Base-by-base conservation (phyloP, 1,140 invertebrate species). In the Mactra quadrangularis region DNA sequence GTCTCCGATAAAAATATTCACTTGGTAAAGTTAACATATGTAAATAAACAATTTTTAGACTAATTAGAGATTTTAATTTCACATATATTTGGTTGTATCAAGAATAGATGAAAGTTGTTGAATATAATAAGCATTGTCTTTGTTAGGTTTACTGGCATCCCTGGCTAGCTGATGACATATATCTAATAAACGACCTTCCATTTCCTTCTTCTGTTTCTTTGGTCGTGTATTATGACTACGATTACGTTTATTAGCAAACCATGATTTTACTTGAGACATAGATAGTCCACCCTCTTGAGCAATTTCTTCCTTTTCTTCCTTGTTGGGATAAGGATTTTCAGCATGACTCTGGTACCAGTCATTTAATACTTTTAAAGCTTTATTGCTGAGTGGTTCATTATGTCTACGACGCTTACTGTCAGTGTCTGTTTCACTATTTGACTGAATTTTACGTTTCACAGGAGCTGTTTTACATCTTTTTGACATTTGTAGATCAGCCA, bases 241-340 rank as follows among this genome's bases (percentile, higher is more conserved):
- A 74, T 92, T 92, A 45, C 91, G 86, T 82, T 91, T 91, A 81
- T 92, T 92, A 3, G 91, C 89, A 77, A 92, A 92, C 91, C 91
- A 92, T 2, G 90, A 91, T 78, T 91, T 92, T 17, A 92, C 91
- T 82, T 92, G 89, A 33, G 87, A 86, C 0, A 90, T 81, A 31
- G 86, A 88, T 35, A 92, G 89, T 45, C 89, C 86, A 47, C 91
- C 91, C 29, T 86, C 60, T 31, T 66, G 84, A 0, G 91, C 91
- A 82, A 92, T 85, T 2, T 71, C 35, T 62, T 90, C 88, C 60
- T 91, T 91, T 27, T 92, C 89, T 1, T 86, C 87, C 68, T 89
- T 89, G 1, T 70, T 86, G 47, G 91, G 91, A 83, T 92, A 92
- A 6, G 91, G 91, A 82, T 90, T 91, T 31, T 90, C 87, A 27